A percentile compares a stretch with the other conserved stretches of the same genome.
phyloP scores from a whole-genome alignment of 2,797 vertebrate species.

The Trachops cirrhosus region DNA sequence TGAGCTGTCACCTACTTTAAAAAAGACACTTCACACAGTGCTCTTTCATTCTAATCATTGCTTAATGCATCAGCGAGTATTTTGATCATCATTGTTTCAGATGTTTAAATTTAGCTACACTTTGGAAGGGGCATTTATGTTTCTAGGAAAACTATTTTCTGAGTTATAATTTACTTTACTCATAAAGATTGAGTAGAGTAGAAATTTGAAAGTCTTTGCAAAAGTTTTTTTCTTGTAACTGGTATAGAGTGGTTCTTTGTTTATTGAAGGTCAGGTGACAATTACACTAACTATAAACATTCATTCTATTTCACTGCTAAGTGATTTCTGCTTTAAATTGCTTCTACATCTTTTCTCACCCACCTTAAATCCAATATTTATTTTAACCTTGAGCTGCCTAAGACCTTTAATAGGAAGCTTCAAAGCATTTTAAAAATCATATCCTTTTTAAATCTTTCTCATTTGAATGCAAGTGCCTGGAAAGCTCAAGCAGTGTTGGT shows the following conservation, averaged over 20 bases:
- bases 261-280: conserved; percentile 74
- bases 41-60: not conserved
- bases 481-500: conserved; percentile 79
- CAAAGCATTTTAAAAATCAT: conserved; percentile 79
- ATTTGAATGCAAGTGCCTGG: conserved; percentile 81
- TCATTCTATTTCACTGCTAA: conserved; percentile 63
- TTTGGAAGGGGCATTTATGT: not conserved
- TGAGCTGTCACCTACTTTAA: not conserved
- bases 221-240: not conserved
- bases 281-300: conserved; percentile 70
- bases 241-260: not conserved
- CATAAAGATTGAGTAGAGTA: not conserved
- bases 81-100: conserved; percentile 23
- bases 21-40: not conserved
- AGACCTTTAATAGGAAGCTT: conserved; percentile 76
- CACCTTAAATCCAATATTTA: conserved; percentile 76
- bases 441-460: conserved; percentile 79
- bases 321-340: conserved; percentile 73
- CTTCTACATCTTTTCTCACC: conserved; percentile 70
- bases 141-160: conserved; percentile 15
- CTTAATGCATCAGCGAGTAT: not conserved
- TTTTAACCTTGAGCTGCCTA: conserved; percentile 80
- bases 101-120: conserved; percentile 19
- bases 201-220: not conserved
- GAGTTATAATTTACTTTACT: not conserved